A percentile compares a stretch with the other conserved stretches of the same genome.
These are phyloP conservation scores for Cygnus atratus DNA, from an alignment of 2,113 vertebrate species.

Conservation along the genomic window DNA sequence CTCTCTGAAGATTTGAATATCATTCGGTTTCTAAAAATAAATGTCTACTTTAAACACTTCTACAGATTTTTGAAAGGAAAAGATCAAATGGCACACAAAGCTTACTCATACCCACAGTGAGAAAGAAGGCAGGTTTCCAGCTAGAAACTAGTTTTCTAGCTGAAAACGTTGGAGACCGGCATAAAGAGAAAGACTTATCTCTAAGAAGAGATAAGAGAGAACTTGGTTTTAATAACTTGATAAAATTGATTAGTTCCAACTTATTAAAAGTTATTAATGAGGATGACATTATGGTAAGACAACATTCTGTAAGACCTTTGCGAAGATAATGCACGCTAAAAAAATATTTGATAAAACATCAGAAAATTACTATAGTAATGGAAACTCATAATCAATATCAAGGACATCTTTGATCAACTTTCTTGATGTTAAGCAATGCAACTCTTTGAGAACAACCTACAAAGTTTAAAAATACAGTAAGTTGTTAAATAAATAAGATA, in stretches of 20 bases:
- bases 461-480: not conserved
- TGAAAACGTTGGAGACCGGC: not conserved
- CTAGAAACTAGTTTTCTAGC: no score
- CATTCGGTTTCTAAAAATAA: conserved; percentile 15
- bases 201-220: not conserved
- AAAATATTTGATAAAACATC: not conserved
- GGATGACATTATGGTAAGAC: not conserved
- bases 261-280: not conserved
- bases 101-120: not conserved
- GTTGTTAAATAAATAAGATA: not conserved
- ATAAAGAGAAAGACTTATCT: not conserved
- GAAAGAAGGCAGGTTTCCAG: not conserved
- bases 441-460: not conserved
- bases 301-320: not conserved
- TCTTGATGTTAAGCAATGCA: not conserved
- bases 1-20: not conserved
- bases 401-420: not conserved
- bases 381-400: not conserved
- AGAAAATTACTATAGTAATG: not conserved
- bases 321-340: not conserved
- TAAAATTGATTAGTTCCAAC: not conserved
- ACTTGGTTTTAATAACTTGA: not conserved
- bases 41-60: not conserved
- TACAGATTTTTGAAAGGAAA: not conserved
- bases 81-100: not conserved